Conservation (phyloP, 2,888 invertebrate genomes). For the Chloromyia formosa region DNA sequence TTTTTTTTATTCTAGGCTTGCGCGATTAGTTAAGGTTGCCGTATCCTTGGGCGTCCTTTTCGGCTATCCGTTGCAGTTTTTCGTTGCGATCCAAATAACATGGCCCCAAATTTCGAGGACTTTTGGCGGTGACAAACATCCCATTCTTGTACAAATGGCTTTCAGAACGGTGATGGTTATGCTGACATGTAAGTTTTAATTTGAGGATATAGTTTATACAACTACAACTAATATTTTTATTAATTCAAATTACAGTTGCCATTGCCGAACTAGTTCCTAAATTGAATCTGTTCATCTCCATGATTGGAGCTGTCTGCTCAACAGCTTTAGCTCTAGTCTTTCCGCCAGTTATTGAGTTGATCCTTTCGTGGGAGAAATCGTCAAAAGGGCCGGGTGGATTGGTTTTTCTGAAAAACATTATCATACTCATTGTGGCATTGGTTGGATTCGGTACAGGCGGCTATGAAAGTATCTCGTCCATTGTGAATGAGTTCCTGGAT, state of each 20-base stretch:
- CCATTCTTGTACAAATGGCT: conserved; percentile 72
- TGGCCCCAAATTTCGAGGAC: conserved; percentile 75
- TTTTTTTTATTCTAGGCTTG: conserved; percentile 69
- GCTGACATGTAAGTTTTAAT: conserved; percentile 77
- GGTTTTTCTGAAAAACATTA: conserved; percentile 68
- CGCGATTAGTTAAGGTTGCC: conserved; percentile 82
- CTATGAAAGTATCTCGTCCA: conserved; percentile 75
- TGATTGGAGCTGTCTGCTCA: conserved; percentile 91
- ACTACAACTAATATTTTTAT: neutral
- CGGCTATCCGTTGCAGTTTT: conserved; percentile 93
- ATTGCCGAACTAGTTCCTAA: conserved; percentile 88
- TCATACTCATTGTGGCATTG: conserved; percentile 74
- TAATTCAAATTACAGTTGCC: conserved; percentile 73
- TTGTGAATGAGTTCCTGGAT: conserved; percentile 60
- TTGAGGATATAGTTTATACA: neutral
- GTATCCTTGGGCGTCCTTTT: conserved; percentile 88
- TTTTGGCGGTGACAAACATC: conserved; percentile 68
- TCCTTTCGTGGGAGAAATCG: conserved; percentile 71
- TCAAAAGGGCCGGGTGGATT: conserved; percentile 65
- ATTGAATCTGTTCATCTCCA: conserved; percentile 85
- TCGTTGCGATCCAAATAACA: conserved; percentile 90
- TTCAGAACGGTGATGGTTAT: conserved; percentile 79
- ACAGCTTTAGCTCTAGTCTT: conserved; percentile 87
- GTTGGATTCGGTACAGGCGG: conserved; percentile 79
- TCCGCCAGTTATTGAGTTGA: conserved; percentile 86